Evolutionary conservation across 2,113 vertebrate species (phyloP), one percentile per base, ranked within the genome.

Genomic region (Pogonocichla stellata): DNA sequence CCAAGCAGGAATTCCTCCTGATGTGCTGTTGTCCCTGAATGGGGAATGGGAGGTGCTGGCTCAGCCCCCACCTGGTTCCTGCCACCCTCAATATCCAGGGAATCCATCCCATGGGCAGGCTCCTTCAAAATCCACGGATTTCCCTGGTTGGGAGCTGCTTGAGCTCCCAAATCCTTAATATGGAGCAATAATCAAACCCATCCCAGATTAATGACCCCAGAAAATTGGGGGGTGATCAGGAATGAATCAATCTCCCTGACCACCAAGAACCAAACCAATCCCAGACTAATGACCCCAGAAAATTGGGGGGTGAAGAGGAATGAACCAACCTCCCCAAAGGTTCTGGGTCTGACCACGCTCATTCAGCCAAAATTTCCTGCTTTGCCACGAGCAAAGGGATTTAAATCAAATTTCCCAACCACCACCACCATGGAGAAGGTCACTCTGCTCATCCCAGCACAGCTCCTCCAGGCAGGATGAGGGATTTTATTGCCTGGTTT

Each of bases 231-330:
- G 9, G 8, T 45, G 43, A 45, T 45, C 43, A 45, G 8, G 43
- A 45, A 45, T 19, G 19, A 45, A 10, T 19, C 19, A 19, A 19
- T 19, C 9, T 19, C 43, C 43, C 43, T 45, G 43, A 45, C 4
- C 43, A 45, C 43, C 43, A 45, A 45, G 43, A 45, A 96, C 94
- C 95, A 94, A 97, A 91, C 97, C 97, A 97, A 91, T 38, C 92
- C 98, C 58, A 34, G 98, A 98, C 98, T 77, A 98, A 96, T 97
- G 98, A 97, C 96, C 98, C 97, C 87, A 95, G 97, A 96, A 91
- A 97, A 98, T n/a, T 89, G 97, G 95, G 36, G 29, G 65, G 92
- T 1, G 82, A 96, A 80, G 83, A 88, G 94, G 96, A 98, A 98
- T 94, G 94, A 97, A 97, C 96, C 58, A 83, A 94, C 97, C 96